Evolutionary conservation across 2,797 vertebrate genomes (phyloP), one percentile per base, ranked within the genome.

Genomic region (Otus scops): DNA sequence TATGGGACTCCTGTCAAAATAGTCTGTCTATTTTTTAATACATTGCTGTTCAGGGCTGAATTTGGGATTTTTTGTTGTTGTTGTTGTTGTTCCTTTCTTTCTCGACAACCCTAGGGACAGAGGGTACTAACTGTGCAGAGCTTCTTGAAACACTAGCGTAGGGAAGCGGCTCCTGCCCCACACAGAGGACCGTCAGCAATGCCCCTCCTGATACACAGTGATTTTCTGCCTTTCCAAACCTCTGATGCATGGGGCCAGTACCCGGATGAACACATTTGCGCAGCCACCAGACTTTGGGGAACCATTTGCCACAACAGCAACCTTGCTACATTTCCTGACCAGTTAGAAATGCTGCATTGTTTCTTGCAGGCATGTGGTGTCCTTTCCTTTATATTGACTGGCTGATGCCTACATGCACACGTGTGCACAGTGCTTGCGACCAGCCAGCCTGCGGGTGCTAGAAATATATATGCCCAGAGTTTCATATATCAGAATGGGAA

Each of bases 351-450:
- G 27, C 48, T 74, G 27, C 10, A 9, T n/a, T 0, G 0, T 67
- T 48, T 54, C 47, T 77, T 65, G 45, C 21, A 2, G 0, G 27
- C 0, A 0, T 19, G 32, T 1, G 1, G 34, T 16, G 13, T 43
- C 53, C 23, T 26, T 38, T 43, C 47, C 23, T 26, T 38, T 20
- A 23, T 19, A 10, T 22, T 67, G 79, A 34, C 32, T 53, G 57
- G 26, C 30, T 27, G 64, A 39, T 53, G 59, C 39, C 27, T 53
- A 9, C 1, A 0, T 5, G 56, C 45, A 19, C 7, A 8, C 0
- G 0, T 0, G 1, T 39, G 43, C 24, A 3, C 32, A 45, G 43
- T 0, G 2, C 53, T 43, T 27, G 53, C 18, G 21, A 60, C 36
- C 0, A 0, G 32, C 23, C 28, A 41, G 51, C 28, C 64, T 67